phyloP scores from a whole-genome alignment of 1,140 invertebrate species.

The Rhyzopertha dominica region DNA sequence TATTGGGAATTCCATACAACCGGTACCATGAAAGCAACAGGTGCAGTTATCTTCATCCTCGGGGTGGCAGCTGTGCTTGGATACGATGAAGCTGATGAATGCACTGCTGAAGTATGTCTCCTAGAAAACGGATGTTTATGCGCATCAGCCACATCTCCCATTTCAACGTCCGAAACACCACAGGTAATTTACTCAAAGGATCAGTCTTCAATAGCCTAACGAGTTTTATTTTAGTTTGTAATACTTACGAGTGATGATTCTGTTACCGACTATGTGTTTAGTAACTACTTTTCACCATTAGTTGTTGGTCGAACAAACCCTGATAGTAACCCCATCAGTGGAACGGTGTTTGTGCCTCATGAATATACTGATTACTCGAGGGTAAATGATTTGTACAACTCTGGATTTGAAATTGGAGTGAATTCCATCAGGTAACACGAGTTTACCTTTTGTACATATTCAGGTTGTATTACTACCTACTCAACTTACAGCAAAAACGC shows the following conservation, averaged over 20 bases:
- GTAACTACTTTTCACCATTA: conserved; percentile 54
- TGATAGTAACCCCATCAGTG: conserved; percentile 57
- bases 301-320: conserved; percentile 56
- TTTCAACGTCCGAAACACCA: conserved; percentile 18
- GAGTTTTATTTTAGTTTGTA: conserved; percentile 51
- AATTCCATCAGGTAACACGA: conserved; percentile 54
- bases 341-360: conserved; percentile 65
- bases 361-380: conserved; percentile 64
- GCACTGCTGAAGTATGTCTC: conserved; percentile 13
- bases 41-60: no score
- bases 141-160: conserved; percentile 14
- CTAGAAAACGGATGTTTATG: conserved; percentile 25
- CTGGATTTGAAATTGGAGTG: conserved; percentile 65
- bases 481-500: conserved; percentile 63
- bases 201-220: not conserved
- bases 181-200: conserved; percentile 21
- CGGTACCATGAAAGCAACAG: no score
- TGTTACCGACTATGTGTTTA: conserved; percentile 59
- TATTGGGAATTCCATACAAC: no score
- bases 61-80: no score
- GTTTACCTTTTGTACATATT: not conserved
- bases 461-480: conserved; percentile 28
- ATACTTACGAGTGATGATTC: conserved; percentile 64
- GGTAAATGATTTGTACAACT: conserved; percentile 57
- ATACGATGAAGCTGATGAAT: conserved; percentile 18